phyloP scores from a whole-genome alignment of 2,888 invertebrate species.

The Exocentrus adspersus region DNA sequence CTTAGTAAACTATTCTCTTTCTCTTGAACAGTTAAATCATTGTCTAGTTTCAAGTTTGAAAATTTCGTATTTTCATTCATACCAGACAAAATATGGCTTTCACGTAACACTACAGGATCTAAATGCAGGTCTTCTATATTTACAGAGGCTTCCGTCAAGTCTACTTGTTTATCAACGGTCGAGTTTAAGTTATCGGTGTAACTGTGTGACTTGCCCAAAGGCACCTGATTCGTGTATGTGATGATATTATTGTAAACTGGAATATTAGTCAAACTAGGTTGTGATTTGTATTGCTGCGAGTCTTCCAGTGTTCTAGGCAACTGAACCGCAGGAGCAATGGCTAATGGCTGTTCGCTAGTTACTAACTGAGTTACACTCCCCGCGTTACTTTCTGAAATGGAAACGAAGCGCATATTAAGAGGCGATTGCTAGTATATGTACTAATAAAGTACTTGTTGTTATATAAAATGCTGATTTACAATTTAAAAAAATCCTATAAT shows the following conservation, averaged over 20 bases:
- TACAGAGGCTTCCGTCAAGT: constrained; percentile 36
- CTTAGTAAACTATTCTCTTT: constrained; percentile 67
- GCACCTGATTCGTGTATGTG: constrained; percentile 24
- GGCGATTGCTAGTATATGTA: no score
- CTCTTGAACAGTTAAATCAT: constrained; percentile 61
- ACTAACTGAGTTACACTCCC: constrained; percentile 75
- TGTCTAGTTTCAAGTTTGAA: constrained; percentile 54
- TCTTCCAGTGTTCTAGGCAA: constrained; percentile 53
- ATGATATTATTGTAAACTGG: constrained; percentile 62
- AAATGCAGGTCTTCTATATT: constrained; percentile 69
- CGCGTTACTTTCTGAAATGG: constrained; percentile 70
- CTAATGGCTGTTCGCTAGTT: constrained; percentile 72
- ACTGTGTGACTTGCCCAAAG: constrained; percentile 58
- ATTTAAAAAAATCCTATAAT: no score
- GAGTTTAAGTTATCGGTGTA: constrained; percentile 55
- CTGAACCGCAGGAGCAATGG: constrained; percentile 57
- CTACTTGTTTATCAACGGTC: constrained; percentile 33
- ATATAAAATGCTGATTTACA: no score
- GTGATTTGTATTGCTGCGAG: constrained; percentile 60
- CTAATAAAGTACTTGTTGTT: no score
- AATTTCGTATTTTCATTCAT: constrained; percentile 51
- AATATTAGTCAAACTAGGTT: constrained; percentile 59
- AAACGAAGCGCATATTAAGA: no score
- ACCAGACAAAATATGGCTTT: constrained; percentile 54
- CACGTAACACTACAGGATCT: constrained; percentile 64